A percentile compares a stretch with the other conserved stretches of the same genome.
These are phyloP conservation scores for Porites cylindrica DNA, from an alignment of 92 coral and sea anemone species.

Conservation along the genomic window DNA sequence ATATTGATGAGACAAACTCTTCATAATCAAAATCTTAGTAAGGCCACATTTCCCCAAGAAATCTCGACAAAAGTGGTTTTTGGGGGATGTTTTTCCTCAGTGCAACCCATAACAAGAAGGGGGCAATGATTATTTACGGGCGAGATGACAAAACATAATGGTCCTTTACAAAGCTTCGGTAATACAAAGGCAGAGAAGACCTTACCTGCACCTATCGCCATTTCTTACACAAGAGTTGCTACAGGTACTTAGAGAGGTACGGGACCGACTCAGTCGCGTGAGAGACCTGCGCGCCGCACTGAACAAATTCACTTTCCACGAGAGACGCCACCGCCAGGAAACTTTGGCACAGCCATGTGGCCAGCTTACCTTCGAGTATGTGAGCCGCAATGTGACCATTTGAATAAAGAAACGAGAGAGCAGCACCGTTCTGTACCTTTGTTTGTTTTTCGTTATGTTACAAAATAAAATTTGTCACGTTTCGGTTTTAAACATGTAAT, in stretches of 20 bases:
- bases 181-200: no score
- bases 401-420: background rate
- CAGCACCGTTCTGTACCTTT: background rate
- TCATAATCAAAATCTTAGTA: conserved; percentile 19
- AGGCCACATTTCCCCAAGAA: background rate
- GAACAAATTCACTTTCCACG: background rate
- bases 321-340: background rate
- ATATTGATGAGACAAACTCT: conserved; percentile 38
- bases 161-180: no score
- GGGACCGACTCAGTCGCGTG: background rate
- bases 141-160: background rate
- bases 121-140: background rate
- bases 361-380: background rate
- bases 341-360: background rate
- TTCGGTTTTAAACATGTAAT: background rate
- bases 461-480: background rate
- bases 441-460: background rate
- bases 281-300: background rate
- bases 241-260: background rate
- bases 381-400: background rate
- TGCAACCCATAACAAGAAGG: background rate
- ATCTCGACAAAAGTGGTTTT: background rate
- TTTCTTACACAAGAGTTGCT: background rate
- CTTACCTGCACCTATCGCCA: background rate
- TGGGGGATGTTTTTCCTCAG: background rate